These are phyloP conservation scores for Adelosebastes latens DNA, from an alignment of 2,797 vertebrate genomes.

Conservation along the genomic window DNA sequence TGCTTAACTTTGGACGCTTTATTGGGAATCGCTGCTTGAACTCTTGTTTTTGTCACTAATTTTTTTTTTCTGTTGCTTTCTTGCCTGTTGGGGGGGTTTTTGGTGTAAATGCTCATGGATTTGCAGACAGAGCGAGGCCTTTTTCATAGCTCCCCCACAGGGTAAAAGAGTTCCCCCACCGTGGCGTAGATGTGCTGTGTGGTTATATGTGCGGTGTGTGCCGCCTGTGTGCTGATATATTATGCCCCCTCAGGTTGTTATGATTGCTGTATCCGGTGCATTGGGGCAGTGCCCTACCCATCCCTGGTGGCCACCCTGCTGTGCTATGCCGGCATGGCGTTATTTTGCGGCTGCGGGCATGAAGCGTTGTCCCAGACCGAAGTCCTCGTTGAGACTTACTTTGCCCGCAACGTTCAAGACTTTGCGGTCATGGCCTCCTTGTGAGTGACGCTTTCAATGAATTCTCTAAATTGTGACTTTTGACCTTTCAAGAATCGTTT, in stretches of 20 bases:
- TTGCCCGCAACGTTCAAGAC: conserved; percentile 94
- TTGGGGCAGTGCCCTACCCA: conserved; percentile 94
- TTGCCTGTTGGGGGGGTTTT: conserved; percentile 50
- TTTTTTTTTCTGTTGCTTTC: conserved; percentile 60
- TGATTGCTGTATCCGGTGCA: conserved; percentile 97
- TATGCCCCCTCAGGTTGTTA: conserved; percentile 93
- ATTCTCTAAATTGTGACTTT: not conserved
- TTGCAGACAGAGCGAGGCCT: conserved; percentile 51
- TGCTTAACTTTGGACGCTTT: conserved; percentile 69
- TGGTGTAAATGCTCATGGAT: conserved; percentile 69
- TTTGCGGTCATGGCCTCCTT: conserved; percentile 91
- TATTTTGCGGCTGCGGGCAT: conserved; percentile 97
- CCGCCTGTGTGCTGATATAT: conserved; percentile 85
- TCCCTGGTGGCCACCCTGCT: conserved; percentile 96
- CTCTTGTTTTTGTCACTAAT: conserved; percentile 63
- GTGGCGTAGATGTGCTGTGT: conserved; percentile 81
- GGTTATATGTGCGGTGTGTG: conserved; percentile 85
- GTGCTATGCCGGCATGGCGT: conserved; percentile 93
- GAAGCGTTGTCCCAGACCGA: conserved; percentile 93
- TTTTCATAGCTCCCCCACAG: conserved; percentile 51
- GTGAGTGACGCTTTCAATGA: conserved; percentile 84
- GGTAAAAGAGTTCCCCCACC: conserved; percentile 41
- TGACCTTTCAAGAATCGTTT: not conserved
- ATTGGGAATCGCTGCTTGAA: conserved; percentile 66
- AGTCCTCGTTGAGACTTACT: conserved; percentile 94